Percentiles rank a stretch among this genome's conserved stretches.
Evolutionary conservation across 30 jellyfish, hydroid and myxozoan genomes (phyloP).

Genomic region (Hydractinia symbiolongicarpus): DNA sequence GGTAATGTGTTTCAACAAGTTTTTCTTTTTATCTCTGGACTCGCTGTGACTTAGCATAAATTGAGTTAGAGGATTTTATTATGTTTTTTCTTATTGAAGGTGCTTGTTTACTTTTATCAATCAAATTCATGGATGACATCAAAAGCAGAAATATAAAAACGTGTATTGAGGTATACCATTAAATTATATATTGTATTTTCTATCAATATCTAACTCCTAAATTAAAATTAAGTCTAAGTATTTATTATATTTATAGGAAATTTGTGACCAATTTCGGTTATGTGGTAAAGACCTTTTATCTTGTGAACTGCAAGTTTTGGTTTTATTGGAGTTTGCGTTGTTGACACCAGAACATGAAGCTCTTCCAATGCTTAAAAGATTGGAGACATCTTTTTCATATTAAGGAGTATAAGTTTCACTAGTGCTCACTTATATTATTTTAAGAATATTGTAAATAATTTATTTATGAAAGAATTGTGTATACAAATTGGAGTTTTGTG

Average conservation of each 20-base stretch:
- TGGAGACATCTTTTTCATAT: constrained; percentile 23
- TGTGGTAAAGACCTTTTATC: constrained; percentile 58
- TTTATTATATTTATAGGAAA: constrained; percentile 32
- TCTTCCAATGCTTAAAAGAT: constrained; percentile 50
- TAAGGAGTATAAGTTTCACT: too few relatives aligned
- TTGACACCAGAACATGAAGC: constrained; percentile 56
- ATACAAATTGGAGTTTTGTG: too few relatives aligned
- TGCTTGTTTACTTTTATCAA: constrained; percentile 81
- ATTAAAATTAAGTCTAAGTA: neutral
- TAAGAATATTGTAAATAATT: too few relatives aligned
- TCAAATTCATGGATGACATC: constrained; percentile 70
- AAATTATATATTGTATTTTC: neutral
- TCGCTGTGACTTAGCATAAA: too few relatives aligned
- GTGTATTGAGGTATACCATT: constrained; percentile 56
- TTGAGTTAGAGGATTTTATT: too few relatives aligned
- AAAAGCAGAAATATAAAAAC: constrained; percentile 41
- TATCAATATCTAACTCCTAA: neutral
- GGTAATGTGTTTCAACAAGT: too few relatives aligned
- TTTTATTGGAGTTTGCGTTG: constrained; percentile 66
- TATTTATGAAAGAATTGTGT: too few relatives aligned
- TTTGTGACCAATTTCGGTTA: constrained; percentile 65
- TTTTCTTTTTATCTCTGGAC: too few relatives aligned
- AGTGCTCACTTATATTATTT: too few relatives aligned
- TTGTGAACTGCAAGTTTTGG: constrained; percentile 66
- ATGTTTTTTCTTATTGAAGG: constrained; percentile 33